Base-by-base conservation (phyloP, 2,888 invertebrate species). In the Ectemnius cavifrons region DNA sequence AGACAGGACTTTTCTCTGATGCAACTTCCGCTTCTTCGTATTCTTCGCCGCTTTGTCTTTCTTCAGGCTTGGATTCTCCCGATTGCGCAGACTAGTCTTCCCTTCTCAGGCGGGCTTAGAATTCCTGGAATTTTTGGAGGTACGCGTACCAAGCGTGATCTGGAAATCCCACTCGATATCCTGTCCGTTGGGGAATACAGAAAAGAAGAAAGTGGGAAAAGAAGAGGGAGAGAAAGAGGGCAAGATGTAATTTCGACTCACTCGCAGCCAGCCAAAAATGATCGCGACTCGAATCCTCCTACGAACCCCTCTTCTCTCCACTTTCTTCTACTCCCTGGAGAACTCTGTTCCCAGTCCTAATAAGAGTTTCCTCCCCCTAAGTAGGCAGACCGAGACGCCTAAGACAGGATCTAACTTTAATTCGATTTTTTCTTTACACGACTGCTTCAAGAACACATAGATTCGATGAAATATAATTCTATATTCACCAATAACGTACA, bases 91-190 rank as follows among this genome's bases (percentile, higher is more conserved):
- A 23, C 37, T 4, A 6, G 37, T 13, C 14, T 14, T 52, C 64
- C 57, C 63, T 69, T 46, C 63, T 37, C 57, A 49, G 28, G 58
- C 58, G 52, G n/a, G n/a, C n/a, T n/a, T 73, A 82, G 87, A 89
- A 88, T 89, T 82, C 84, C 77, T 79, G 86, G 87, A 87, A 88
- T 88, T 87, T 69, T 83, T 80, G 75, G 77, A 83, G 82, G 82
- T 85, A 11, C 37, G 37, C 37, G 37, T 11, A 82, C 81, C 79
- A 73, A 77, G 77, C 82, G 78, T 80, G 80, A 85, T 82, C 83
- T 83, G 82, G 83, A 86, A 85, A 83, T 84, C 82, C 79, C 69
- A 74, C 82, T 77, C 81, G 79, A 84, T 81, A 83, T 85, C 83
- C 83, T 70, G 70, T 71, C 64, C 71, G 45, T 62, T 27, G 66